Base-by-base conservation (phyloP, 2,113 vertebrate genomes). In the Pagrus major region DNA sequence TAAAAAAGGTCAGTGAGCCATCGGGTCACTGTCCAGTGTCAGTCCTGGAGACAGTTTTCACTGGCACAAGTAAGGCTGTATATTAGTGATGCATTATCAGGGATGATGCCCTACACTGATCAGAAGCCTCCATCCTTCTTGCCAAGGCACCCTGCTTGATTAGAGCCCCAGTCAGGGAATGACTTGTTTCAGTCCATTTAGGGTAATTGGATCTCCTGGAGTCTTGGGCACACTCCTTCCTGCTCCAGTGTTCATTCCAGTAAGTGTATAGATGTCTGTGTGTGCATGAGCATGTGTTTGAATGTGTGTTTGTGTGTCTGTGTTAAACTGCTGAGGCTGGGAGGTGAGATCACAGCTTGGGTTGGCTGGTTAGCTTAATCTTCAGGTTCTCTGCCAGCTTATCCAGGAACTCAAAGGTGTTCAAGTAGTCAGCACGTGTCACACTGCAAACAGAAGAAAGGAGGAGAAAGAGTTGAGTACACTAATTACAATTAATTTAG, bases 371-470 rank as follows among this genome's bases (percentile, higher is more conserved):
- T 23, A 98, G 85, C 88, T 98, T 99, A 37, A 37, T 66, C 91
- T 97, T 96, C 92, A 99, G 92, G 92, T 99, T 98, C 91, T 98
- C 97, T 39, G 96, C 97, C 83, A 99, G 94, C 94, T 99, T 99
- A 92, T 99, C 97, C 94, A 99, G 88, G 93, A 99, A 99, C 76
- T 98, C 96, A 86, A 99, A 99, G 3, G 98, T 99, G 93, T 96
- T 99, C 94, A 99, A 84, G 94, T 97, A 99, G 93, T 99, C 97
- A 0, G 96, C 93, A 16, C 96, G 96, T 6, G 93, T 95, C 73
- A 98, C 95, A 0, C 98, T 99, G 91, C 20, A 70, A 46, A 88
- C 9, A 75, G 25, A 81, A 11, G 33, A 61, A 18, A 25, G 23
- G 3, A 20, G 49, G 39, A 9, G 60, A 20, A 9, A 31, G 14